Evolutionary conservation across 2,797 vertebrate species (phyloP), one percentile per base, ranked within the genome.

Genomic region (Lateolabrax maculatus): DNA sequence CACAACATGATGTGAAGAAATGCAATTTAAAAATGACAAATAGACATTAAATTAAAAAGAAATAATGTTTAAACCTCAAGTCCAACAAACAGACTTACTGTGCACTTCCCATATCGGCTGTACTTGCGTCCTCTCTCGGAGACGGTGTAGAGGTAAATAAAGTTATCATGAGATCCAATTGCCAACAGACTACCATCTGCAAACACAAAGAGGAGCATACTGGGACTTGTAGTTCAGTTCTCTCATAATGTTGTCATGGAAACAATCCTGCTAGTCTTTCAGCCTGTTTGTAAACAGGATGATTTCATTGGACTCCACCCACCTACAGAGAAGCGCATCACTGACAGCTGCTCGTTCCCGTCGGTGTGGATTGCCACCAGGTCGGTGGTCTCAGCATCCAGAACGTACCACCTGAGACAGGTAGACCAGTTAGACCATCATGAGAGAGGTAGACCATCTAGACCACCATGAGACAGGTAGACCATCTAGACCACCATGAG

Each of bases 151-250:
- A 99, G 96, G 95, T 99, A 99, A 96, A 99, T 99, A 68, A 99
- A 99, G 94, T 99, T 99, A 91, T 99, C 98, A 2, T 99, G 98
- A 83, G 98, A 99, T 79, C 98, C 98, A 60, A 99, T 97, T 53
- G 98, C 98, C 95, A 99, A 93, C 87, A 98, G 94, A 72, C 89
- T 89, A 69, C 98, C 98, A 95, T 99, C 98, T 99, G 87, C 55
- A 69, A 12, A 53, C 3, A 71, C 43, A 79, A 1, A 82, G 31
- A 67, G 53, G 57, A 61, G 58, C n/a, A 84, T 72, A 65, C n/a
- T 89, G 75, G 77, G 79, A 79, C 16, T 64, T 64, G 67, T 41
- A 68, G 65, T 80, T 70, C 25, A 75, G 9, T 10, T 18, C 5
- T 39, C 8, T 18, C 19, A 29, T 11, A 2, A 12, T 0, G 1